Evolutionary conservation across 1,140 invertebrate genomes (phyloP).

Genomic region (Brachionus asplanchnoidis): DNA sequence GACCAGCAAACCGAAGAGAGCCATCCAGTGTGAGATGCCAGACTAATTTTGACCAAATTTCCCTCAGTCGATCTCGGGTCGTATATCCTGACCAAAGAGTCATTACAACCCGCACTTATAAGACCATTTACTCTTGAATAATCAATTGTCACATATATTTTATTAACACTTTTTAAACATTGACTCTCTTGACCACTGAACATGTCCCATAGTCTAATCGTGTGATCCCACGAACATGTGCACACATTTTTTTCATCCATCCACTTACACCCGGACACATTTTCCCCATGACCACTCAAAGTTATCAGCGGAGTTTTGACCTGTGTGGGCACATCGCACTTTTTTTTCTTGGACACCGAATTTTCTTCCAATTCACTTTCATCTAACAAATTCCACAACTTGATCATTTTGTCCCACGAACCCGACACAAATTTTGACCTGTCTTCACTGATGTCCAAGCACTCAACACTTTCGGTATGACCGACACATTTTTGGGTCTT

Average conservation of each 20-base stretch:
- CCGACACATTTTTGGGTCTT: conserved; percentile 75
- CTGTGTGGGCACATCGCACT: conserved; percentile 42
- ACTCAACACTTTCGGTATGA: conserved; percentile 81
- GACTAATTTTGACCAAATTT: conserved; percentile 76
- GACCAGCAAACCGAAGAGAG: conserved; percentile 85
- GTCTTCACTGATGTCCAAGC: conserved; percentile 68
- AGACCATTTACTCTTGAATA: conserved; percentile 12
- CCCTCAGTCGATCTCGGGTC: conserved; percentile 64
- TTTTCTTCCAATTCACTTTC: conserved; percentile 44
- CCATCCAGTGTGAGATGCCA: conserved; percentile 84
- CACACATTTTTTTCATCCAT: conserved; percentile 67
- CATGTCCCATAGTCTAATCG: conserved; percentile 86
- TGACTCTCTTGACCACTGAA: conserved; percentile 61
- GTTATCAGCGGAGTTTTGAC: conserved; percentile 75
- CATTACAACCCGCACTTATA: conserved; percentile 13
- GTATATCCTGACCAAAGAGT: conserved; percentile 26
- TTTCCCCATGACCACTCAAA: conserved; percentile 84
- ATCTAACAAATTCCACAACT: conserved; percentile 60
- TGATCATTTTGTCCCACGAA: conserved; percentile 73
- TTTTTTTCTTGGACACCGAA: conserved; percentile 47
- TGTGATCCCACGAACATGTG: conserved; percentile 89
- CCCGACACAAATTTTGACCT: conserved; percentile 63
- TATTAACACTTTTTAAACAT: conserved; percentile 45
- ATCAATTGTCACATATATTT: conserved; percentile 36
- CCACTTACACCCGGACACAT: conserved; percentile 78